Evolutionary conservation across 2,888 invertebrate genomes (phyloP).

Genomic region (Ophioninae sp.): DNA sequence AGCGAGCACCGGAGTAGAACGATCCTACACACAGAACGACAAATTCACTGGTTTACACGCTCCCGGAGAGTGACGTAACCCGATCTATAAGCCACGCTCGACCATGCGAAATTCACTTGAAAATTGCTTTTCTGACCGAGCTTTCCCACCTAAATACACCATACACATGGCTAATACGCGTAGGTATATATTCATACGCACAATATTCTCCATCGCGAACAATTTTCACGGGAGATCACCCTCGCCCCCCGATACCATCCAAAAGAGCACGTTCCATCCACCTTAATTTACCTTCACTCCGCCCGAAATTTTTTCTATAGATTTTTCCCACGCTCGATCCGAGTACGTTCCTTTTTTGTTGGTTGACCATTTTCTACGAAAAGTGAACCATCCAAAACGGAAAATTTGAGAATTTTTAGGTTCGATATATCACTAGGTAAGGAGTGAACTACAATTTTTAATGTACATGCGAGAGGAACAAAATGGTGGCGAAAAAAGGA

Average conservation of each 20-base stretch:
- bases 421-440: too few species aligned
- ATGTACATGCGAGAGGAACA: too few species aligned
- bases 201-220: constrained; percentile 31
- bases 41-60: constrained; percentile 58
- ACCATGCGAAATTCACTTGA: constrained; percentile 43
- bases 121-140: constrained; percentile 50
- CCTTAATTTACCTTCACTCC: constrained; percentile 13
- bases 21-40: constrained; percentile 46
- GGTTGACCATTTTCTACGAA: too few species aligned
- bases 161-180: background rate
- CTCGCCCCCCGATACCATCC: constrained; percentile 1
- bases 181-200: constrained; percentile 9
- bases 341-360: background rate
- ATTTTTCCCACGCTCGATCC: background rate
- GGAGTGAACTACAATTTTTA: too few species aligned
- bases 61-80: constrained; percentile 52
- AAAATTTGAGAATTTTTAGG: too few species aligned
- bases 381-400: too few species aligned
- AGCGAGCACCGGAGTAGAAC: constrained; percentile 33
- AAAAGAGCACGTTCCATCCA: constrained; percentile 16
- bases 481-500: too few species aligned
- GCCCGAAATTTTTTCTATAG: background rate
- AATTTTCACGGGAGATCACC: constrained; percentile 23
- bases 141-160: constrained; percentile 33
- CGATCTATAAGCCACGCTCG: constrained; percentile 47